These are phyloP conservation scores for Crocuta crocuta DNA, from an alignment of 2,113 vertebrate species.

Conservation along the genomic window DNA sequence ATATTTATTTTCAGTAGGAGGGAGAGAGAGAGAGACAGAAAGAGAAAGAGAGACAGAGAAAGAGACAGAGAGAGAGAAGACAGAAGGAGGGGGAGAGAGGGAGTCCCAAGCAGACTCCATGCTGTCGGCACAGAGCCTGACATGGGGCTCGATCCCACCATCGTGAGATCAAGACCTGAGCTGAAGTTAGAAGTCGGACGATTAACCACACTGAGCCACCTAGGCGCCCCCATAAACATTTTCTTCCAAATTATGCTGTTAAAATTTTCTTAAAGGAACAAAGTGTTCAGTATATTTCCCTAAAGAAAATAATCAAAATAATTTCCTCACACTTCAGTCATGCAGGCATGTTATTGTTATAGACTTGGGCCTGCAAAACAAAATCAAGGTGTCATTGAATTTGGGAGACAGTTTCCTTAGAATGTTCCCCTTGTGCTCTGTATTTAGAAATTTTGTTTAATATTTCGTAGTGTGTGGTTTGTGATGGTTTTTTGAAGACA, in stretches of 20 bases:
- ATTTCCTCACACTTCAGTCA: background rate
- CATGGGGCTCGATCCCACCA: no score
- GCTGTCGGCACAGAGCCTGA: no score
- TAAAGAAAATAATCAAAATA: background rate
- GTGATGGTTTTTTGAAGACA: background rate
- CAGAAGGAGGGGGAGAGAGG: no score
- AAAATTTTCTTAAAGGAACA: background rate
- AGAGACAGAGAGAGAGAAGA: no score
- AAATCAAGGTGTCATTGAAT: background rate
- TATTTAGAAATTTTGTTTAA: background rate
- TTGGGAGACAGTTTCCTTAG: background rate
- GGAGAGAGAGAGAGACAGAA: no score
- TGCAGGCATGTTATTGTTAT: background rate
- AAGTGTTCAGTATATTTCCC: background rate
- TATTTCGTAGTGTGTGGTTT: background rate
- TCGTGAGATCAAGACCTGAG: no score
- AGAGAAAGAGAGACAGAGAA: no score
- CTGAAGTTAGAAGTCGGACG: no score
- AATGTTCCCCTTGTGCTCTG: background rate
- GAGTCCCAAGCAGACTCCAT: no score
- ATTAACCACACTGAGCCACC: no score
- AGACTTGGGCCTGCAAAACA: background rate
- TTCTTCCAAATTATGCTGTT: background rate
- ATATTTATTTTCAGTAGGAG: no score
- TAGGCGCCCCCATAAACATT: no score